Conservation (phyloP, 2,888 invertebrate species). For the Drosophila anceps region DNA sequence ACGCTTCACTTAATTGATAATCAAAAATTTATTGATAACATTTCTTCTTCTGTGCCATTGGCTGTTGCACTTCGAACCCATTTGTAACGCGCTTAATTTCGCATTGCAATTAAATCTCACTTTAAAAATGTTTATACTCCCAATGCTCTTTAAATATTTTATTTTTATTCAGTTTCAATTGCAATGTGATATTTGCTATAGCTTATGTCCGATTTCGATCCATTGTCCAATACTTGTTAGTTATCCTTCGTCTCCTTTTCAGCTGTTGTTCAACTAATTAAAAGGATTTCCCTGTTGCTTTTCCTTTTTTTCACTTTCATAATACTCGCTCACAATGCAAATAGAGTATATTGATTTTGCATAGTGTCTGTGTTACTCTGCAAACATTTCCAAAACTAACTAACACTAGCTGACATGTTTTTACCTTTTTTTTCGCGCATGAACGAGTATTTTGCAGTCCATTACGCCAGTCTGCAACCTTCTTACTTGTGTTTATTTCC, state of each 20-base stretch:
- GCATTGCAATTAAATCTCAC: conserved; percentile 1
- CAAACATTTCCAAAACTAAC: background rate
- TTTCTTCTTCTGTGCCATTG: conserved; percentile 60
- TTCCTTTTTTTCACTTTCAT: background rate
- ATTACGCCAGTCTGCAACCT: no score
- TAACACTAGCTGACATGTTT: no score
- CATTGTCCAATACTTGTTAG: background rate
- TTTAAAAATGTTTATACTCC: background rate
- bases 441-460: background rate
- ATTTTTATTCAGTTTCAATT: background rate
- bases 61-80: conserved; percentile 26
- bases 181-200: conserved; percentile 7
- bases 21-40: conserved; percentile 70
- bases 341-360: background rate
- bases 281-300: conserved; percentile 38
- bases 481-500: background rate
- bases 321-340: background rate
- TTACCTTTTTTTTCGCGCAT: background rate
- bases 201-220: conserved; percentile 19
- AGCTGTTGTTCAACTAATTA: conserved; percentile 57
- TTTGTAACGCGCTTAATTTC: conserved; percentile 35
- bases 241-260: conserved; percentile 18
- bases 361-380: background rate
- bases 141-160: conserved; percentile 8
- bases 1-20: conserved; percentile 75